Conservation (phyloP, 2,888 invertebrate species). For the Leucania comma region DNA sequence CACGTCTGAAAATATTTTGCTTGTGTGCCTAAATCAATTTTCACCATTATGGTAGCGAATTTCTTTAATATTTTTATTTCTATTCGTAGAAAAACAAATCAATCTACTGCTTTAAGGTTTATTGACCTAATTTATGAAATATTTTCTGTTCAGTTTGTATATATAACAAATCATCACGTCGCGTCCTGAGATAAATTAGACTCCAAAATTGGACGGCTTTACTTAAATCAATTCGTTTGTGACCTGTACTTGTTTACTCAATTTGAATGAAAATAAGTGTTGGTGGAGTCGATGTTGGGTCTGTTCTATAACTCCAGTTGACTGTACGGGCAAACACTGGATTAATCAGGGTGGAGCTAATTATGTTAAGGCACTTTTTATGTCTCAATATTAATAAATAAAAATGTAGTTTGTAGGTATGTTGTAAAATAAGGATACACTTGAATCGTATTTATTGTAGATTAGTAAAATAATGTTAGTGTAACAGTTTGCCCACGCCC, state of each 20-base stretch:
- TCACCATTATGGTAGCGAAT: background rate
- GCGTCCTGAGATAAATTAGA: slow-evolving; percentile 28
- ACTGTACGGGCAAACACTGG: slow-evolving; percentile 60
- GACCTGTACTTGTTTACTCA: slow-evolving; percentile 5
- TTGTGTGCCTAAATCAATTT: slow-evolving; percentile 7
- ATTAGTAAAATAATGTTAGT: slow-evolving; percentile 42
- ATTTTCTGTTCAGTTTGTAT: slow-evolving; percentile 15
- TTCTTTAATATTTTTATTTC: background rate
- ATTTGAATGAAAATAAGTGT: slow-evolving; percentile 9
- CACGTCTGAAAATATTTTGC: slow-evolving; percentile 1
- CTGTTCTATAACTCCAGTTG: slow-evolving; percentile 25
- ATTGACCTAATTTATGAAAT: slow-evolving; percentile 35
- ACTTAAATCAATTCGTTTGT: slow-evolving; percentile 3
- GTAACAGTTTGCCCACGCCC: slow-evolving; percentile 37
- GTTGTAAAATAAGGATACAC: slow-evolving; percentile 49
- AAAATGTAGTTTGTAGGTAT: slow-evolving; percentile 52
- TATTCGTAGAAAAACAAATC: slow-evolving; percentile 20
- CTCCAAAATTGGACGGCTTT: slow-evolving; percentile 9
- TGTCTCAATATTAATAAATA: slow-evolving; percentile 62
- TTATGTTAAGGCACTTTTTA: slow-evolving; percentile 57
- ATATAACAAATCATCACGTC: slow-evolving; percentile 20
- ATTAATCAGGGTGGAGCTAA: slow-evolving; percentile 62
- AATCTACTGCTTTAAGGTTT: slow-evolving; percentile 30
- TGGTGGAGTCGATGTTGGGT: slow-evolving; percentile 14
- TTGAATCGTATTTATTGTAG: slow-evolving; percentile 65